A percentile compares a stretch with the other conserved stretches of the same genome.
phyloP scores from a whole-genome alignment of 2,113 vertebrate genomes.

The Tetrao urogallus region DNA sequence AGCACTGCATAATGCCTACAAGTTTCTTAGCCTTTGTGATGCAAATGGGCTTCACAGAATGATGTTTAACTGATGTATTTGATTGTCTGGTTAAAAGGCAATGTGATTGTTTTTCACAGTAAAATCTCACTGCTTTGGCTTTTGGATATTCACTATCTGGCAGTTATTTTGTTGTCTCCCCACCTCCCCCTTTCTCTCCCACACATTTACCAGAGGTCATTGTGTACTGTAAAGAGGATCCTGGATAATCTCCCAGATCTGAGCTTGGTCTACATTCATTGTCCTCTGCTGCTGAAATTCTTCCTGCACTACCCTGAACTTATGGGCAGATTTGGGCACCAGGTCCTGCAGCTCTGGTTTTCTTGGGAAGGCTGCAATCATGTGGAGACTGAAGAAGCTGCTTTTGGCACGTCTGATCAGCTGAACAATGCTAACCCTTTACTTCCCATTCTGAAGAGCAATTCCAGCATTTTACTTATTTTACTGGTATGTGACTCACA shows the following conservation, averaged over 20 bases:
- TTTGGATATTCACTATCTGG: neutral
- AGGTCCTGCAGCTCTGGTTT: slow-evolving; percentile 87
- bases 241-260: slow-evolving; percentile 78
- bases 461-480: slow-evolving; percentile 80
- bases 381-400: slow-evolving; percentile 24
- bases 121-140: neutral
- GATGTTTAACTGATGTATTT: slow-evolving; percentile 26
- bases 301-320: slow-evolving; percentile 86
- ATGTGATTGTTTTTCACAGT: slow-evolving; percentile 12
- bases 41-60: slow-evolving; percentile 45
- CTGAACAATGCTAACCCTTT: slow-evolving; percentile 65
- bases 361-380: slow-evolving; percentile 67
- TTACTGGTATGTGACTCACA: slow-evolving; percentile 84
- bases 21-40: slow-evolving; percentile 45
- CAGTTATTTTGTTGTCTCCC: slow-evolving; percentile 28
- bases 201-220: slow-evolving; percentile 69
- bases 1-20: slow-evolving; percentile 36
- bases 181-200: neutral
- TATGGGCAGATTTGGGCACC: slow-evolving; percentile 83
- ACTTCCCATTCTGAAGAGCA: slow-evolving; percentile 81
- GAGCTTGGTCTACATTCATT: slow-evolving; percentile 83
- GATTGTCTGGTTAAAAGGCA: slow-evolving; percentile 37
- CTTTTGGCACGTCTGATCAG: neutral
- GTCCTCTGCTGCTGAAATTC: slow-evolving; percentile 85
- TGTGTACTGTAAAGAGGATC: slow-evolving; percentile 82